A percentile compares a stretch with the other conserved stretches of the same genome.
Conservation (phyloP, 1,140 invertebrate species). For the Adoxophyes honmai region DNA sequence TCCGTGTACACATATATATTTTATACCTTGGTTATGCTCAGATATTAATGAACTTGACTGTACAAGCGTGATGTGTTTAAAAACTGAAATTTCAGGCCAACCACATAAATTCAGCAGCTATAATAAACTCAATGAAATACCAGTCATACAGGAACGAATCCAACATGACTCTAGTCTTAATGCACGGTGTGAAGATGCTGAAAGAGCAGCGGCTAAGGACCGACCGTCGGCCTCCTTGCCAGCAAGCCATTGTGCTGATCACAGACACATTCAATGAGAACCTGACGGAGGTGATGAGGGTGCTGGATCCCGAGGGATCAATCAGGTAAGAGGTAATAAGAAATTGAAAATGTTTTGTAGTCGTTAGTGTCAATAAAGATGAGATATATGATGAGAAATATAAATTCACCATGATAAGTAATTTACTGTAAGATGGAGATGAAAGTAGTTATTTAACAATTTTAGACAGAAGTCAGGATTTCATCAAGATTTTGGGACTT, state of each 20-base stretch:
- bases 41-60: too few relatives aligned
- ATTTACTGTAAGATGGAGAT: too few relatives aligned
- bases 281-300: constrained; percentile 40
- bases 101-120: constrained; percentile 86
- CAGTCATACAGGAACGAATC: constrained; percentile 88
- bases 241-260: constrained; percentile 60
- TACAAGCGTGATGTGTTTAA: not conserved
- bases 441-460: too few relatives aligned
- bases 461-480: too few relatives aligned
- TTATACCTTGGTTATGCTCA: too few relatives aligned
- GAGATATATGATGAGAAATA: too few relatives aligned
- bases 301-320: constrained; percentile 45
- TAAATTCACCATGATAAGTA: too few relatives aligned
- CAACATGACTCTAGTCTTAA: constrained; percentile 89
- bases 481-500: too few relatives aligned
- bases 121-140: constrained; percentile 83
- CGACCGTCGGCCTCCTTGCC: constrained; percentile 47
- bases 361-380: too few relatives aligned
- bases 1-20: too few relatives aligned
- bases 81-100: constrained; percentile 81
- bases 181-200: constrained; percentile 87
- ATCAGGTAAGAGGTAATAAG: constrained; percentile 43
- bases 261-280: constrained; percentile 60
- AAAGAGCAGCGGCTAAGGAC: constrained; percentile 29
- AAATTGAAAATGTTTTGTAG: too few relatives aligned